Conservation (phyloP, 2,113 vertebrate genomes). For the Cheilinus undulatus region DNA sequence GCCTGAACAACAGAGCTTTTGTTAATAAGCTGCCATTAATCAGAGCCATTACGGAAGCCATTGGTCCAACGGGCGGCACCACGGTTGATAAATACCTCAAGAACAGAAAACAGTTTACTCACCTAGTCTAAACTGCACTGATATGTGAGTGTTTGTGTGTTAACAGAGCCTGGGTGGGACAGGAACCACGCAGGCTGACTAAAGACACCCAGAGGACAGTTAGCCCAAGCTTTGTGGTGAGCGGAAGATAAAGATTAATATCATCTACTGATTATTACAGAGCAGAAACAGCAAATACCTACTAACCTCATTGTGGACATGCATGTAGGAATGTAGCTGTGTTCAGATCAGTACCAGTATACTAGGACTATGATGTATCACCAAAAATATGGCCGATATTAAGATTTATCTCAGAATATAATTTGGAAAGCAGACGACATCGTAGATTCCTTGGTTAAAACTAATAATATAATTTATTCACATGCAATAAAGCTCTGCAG, state of each 20-base stretch:
- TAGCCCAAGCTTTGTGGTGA: slow-evolving; percentile 55
- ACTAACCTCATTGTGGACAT: background rate
- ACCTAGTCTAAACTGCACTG: slow-evolving; percentile 75
- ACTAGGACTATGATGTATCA: background rate
- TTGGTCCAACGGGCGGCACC: slow-evolving; percentile 53
- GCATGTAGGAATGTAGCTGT: background rate
- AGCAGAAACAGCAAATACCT: slow-evolving; percentile 34
- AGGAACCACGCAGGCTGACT: slow-evolving; percentile 79
- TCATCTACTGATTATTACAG: slow-evolving; percentile 27
- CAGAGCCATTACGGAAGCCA: slow-evolving; percentile 79
- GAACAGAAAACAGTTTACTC: slow-evolving; percentile 82
- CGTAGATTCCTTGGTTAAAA: too few relatives aligned
- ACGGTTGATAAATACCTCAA: slow-evolving; percentile 78
- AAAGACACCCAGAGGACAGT: slow-evolving; percentile 81
- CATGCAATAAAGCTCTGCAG: too few relatives aligned
- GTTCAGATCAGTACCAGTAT: background rate
- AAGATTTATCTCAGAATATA: too few relatives aligned
- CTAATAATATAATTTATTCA: too few relatives aligned
- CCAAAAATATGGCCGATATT: too few relatives aligned
- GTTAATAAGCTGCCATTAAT: slow-evolving; percentile 85
- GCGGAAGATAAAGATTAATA: slow-evolving; percentile 69
- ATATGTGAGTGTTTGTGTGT: slow-evolving; percentile 51
- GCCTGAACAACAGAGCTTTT: slow-evolving; percentile 78
- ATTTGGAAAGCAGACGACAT: background rate
- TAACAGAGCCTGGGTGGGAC: slow-evolving; percentile 76